phyloP scores from a whole-genome alignment of 2,113 vertebrate genomes.

The Melanerpes aurifrons region DNA sequence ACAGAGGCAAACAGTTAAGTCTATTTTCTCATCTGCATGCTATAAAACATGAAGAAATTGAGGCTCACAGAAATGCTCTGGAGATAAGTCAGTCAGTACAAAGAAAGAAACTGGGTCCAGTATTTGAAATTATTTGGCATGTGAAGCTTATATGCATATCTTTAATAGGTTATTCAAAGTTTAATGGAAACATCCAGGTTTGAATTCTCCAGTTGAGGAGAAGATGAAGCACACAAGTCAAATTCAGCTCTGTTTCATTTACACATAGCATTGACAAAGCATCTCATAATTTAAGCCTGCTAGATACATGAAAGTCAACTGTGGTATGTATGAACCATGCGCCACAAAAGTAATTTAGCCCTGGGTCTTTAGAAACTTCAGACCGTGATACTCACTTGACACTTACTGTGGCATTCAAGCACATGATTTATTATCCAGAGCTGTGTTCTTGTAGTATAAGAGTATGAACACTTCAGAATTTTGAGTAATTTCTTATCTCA shows the following conservation, averaged over 20 bases:
- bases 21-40: neutral
- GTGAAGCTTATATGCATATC: neutral
- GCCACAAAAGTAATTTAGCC: neutral
- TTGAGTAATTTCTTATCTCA: neutral
- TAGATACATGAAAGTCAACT: neutral
- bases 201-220: neutral
- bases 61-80: neutral
- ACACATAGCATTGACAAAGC: neutral
- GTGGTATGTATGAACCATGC: fast-evolving
- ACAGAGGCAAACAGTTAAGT: neutral
- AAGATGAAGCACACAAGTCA: neutral
- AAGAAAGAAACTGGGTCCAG: neutral
- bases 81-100: neutral
- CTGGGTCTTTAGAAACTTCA: neutral
- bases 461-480: neutral
- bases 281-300: neutral
- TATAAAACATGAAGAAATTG: neutral
- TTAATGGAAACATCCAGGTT: neutral
- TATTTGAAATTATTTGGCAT: neutral
- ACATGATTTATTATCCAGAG: neutral
- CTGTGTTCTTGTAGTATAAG: neutral
- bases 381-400: neutral
- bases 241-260: neutral
- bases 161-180: neutral
- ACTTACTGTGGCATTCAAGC: neutral